These are phyloP conservation scores for Labeo rohita DNA, from an alignment of 2,113 vertebrate species.

Conservation along the genomic window DNA sequence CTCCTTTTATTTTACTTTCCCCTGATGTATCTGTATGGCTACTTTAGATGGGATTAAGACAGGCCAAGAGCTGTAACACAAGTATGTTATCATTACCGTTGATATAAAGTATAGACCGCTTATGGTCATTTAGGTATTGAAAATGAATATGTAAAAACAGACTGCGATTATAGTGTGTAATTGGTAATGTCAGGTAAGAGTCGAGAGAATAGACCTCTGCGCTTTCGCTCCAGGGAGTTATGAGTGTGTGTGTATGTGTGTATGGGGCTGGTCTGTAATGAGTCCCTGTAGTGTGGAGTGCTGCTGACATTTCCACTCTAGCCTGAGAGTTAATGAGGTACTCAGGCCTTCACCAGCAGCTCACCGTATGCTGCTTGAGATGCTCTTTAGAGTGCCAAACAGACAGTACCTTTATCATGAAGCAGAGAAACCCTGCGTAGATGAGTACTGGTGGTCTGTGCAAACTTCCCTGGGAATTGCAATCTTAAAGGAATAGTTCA, in stretches of 20 bases:
- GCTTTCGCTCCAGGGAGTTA: constrained; percentile 30
- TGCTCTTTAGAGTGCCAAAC: constrained; percentile 27
- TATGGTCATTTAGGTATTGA: neutral
- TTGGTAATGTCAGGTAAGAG: constrained; percentile 45
- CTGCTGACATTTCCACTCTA: constrained; percentile 70
- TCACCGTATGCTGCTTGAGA: constrained; percentile 7
- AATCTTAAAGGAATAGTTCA: constrained; percentile 11
- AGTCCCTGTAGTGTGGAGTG: constrained; percentile 67
- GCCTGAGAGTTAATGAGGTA: constrained; percentile 60
- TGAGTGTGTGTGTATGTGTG: constrained; percentile 17
- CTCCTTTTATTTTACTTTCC: constrained; percentile 46
- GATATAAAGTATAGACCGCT: neutral
- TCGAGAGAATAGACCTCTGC: constrained; percentile 6
- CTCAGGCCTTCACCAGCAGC: constrained; percentile 49
- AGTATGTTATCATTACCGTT: neutral
- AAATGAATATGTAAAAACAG: constrained; percentile 28
- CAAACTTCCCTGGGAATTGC: constrained; percentile 14
- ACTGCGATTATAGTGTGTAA: constrained; percentile 42
- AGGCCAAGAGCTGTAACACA: neutral
- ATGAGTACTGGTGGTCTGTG: constrained; percentile 12
- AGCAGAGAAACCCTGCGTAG: neutral
- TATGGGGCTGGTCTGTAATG: constrained; percentile 66
- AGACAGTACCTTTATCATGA: constrained; percentile 5
- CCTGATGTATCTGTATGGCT: constrained; percentile 36
- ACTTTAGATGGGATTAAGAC: neutral